phyloP scores from a whole-genome alignment of 2,888 invertebrate species.

The Drosophila putrida region DNA sequence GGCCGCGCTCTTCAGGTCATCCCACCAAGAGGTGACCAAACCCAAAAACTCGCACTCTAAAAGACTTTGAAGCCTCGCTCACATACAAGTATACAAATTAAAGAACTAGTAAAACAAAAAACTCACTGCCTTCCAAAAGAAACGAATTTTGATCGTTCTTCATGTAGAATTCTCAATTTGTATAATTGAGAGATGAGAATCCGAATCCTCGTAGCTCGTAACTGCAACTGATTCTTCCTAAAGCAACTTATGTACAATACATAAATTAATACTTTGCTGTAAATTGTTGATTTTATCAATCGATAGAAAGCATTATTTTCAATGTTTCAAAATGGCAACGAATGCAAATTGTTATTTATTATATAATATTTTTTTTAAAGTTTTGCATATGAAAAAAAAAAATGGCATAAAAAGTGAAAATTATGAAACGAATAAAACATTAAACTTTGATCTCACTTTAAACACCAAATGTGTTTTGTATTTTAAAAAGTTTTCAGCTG shows the following conservation, averaged over 20 bases:
- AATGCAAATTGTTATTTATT: slow-evolving; percentile 78
- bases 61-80: slow-evolving; percentile 80
- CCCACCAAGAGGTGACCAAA: slow-evolving; percentile 35
- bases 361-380: slow-evolving; percentile 69
- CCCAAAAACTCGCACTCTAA: slow-evolving; percentile 51
- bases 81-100: slow-evolving; percentile 47
- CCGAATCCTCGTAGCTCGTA: slow-evolving; percentile 48
- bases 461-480: slow-evolving; percentile 26
- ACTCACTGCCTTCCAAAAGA: slow-evolving; percentile 73
- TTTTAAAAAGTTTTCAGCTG: not conserved
- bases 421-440: slow-evolving; percentile 65
- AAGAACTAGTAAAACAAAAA: slow-evolving; percentile 42
- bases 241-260: slow-evolving; percentile 73
- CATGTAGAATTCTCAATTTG: slow-evolving; percentile 50
- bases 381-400: slow-evolving; percentile 58
- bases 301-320: slow-evolving; percentile 65
- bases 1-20: slow-evolving; percentile 40
- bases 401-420: slow-evolving; percentile 63
- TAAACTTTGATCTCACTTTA: slow-evolving; percentile 72
- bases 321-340: slow-evolving; percentile 72
- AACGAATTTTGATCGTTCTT: slow-evolving; percentile 46
- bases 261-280: slow-evolving; percentile 67
- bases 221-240: slow-evolving; percentile 72
- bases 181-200: slow-evolving; percentile 39
- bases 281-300: slow-evolving; percentile 66